These are phyloP conservation scores for Macrotus californicus DNA, from an alignment of 2,113 vertebrate genomes.

Conservation along the genomic window DNA sequence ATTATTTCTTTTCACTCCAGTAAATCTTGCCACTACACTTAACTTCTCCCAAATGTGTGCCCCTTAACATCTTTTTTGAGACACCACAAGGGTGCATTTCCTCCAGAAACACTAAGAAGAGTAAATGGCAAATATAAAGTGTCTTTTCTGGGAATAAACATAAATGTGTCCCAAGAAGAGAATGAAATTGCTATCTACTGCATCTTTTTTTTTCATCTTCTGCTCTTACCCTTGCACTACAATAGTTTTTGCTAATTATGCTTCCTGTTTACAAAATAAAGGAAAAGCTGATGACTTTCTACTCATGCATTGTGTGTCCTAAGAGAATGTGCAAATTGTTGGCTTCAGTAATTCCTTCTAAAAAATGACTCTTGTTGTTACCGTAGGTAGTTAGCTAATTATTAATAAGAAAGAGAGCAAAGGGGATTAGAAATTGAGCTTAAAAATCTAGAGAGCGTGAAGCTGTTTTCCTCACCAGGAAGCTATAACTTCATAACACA, in stretches of 20 bases:
- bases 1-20: background rate
- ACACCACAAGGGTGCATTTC: background rate
- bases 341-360: background rate
- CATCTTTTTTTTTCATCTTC: background rate
- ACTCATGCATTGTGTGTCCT: background rate
- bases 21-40: background rate
- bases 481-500: too few species aligned
- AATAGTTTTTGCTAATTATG: background rate
- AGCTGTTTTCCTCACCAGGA: too few species aligned
- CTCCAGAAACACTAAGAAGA: background rate
- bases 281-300: background rate
- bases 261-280: background rate
- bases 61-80: background rate
- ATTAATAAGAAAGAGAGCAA: too few species aligned
- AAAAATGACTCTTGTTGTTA: background rate
- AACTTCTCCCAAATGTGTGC: background rate
- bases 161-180: background rate
- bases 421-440: too few species aligned
- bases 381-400: too few species aligned
- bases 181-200: background rate
- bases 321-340: background rate
- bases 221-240: background rate
- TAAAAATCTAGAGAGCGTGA: too few species aligned
- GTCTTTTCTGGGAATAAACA: background rate
- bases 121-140: background rate